These are phyloP conservation scores for Aleiodes alternator DNA, from an alignment of 2,888 invertebrate species.

Conservation along the genomic window DNA sequence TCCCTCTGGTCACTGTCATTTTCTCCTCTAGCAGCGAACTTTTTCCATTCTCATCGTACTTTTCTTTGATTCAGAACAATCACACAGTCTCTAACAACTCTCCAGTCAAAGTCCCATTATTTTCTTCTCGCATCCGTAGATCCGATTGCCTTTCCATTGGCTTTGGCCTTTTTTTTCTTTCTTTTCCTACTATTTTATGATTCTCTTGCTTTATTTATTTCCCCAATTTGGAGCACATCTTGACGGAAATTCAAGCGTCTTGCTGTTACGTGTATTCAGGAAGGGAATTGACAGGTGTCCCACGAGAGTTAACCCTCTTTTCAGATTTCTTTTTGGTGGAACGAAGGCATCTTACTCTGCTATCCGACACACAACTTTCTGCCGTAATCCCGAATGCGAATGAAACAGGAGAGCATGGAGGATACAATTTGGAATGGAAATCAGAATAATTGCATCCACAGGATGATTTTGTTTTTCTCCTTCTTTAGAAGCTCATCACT, in stretches of 20 bases:
- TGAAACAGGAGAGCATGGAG: constrained; percentile 12
- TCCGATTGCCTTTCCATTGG: constrained; percentile 27
- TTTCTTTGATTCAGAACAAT: constrained; percentile 32
- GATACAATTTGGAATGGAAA: constrained; percentile 23
- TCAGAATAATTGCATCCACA: neutral
- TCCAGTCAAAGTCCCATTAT: constrained; percentile 50
- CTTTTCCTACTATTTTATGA: constrained; percentile 17
- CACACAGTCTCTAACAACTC: constrained; percentile 38
- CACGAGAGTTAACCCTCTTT: constrained; percentile 56
- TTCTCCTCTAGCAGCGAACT: constrained; percentile 46
- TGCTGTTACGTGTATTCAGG: constrained; percentile 58
- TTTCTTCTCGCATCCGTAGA: constrained; percentile 11
- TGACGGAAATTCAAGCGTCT: constrained; percentile 54
- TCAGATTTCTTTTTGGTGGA: too few species aligned
- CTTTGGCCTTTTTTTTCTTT: neutral
- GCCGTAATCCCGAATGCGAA: constrained; percentile 5
- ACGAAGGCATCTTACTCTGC: constrained; percentile 46
- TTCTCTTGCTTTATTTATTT: constrained; percentile 44
- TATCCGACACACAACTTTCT: constrained; percentile 29
- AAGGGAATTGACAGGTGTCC: constrained; percentile 66
- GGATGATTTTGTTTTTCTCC: constrained; percentile 33
- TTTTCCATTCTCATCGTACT: constrained; percentile 50
- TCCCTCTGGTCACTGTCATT: constrained; percentile 43
- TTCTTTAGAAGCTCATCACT: constrained; percentile 33
- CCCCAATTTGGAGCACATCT: constrained; percentile 53